Evolutionary conservation across 2,888 invertebrate genomes (phyloP).

Genomic region (Diarsia dahlii): DNA sequence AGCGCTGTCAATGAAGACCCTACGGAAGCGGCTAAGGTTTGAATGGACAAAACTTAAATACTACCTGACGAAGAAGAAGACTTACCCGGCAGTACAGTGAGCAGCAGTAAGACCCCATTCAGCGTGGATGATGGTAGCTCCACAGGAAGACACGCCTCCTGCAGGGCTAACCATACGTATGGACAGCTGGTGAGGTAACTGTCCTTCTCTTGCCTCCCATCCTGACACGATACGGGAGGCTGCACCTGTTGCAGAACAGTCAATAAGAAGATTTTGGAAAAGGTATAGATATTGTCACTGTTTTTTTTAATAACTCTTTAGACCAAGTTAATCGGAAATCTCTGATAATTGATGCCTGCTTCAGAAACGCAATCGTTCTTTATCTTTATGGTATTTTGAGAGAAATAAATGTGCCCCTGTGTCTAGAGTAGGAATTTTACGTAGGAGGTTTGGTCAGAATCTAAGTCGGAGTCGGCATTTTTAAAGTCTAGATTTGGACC

Average conservation of each 20-base stretch:
- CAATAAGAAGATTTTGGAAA: neutral
- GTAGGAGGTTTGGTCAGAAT: no score
- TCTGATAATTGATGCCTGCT: neutral
- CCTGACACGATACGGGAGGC: conserved; percentile 67
- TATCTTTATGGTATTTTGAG: no score
- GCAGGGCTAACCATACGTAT: conserved; percentile 71
- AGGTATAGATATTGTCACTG: neutral
- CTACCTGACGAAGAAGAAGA: neutral
- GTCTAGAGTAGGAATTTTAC: no score
- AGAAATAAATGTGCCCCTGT: no score
- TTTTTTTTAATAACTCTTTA: neutral
- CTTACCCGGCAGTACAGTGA: conserved; percentile 70
- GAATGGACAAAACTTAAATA: neutral
- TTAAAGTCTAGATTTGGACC: no score
- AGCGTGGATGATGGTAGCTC: conserved; percentile 73
- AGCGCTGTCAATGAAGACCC: neutral
- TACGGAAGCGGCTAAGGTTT: neutral
- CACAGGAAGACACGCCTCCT: conserved; percentile 74
- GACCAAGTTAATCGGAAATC: neutral
- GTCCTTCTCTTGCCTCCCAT: conserved; percentile 76
- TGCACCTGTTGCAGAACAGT: conserved; percentile 1
- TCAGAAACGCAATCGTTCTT: no score
- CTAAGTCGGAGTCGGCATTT: no score
- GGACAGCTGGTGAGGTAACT: conserved; percentile 77
- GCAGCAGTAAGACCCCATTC: conserved; percentile 79